Evolutionary conservation across 2,113 vertebrate genomes (phyloP).

Genomic region (Mormyrus lacerda): DNA sequence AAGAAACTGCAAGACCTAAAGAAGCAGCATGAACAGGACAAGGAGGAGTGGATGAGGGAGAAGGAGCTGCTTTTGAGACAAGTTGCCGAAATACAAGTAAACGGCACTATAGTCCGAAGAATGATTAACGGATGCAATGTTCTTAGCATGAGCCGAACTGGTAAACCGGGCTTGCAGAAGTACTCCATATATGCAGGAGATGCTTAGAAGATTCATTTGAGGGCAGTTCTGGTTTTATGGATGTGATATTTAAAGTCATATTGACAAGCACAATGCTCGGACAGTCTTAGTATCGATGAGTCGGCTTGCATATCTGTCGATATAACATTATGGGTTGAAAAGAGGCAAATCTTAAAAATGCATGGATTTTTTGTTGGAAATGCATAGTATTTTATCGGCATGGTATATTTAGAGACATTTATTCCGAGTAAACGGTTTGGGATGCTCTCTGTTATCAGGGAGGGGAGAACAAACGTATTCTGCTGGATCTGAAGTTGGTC

Average conservation of each 20-base stretch:
- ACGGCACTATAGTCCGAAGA: not conserved
- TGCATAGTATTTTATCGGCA: not conserved
- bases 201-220: not conserved
- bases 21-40: constrained; percentile 54
- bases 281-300: not conserved
- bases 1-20: constrained; percentile 59
- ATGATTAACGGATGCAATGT: not conserved
- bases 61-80: constrained; percentile 64
- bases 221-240: not conserved
- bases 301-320: not conserved
- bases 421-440: not conserved
- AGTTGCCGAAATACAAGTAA: constrained; percentile 66
- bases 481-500: constrained; percentile 55
- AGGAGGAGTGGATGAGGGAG: constrained; percentile 57
- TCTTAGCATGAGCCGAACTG: not conserved
- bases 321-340: not conserved
- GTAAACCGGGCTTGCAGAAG: not conserved
- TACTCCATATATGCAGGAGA: not conserved
- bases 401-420: not conserved
- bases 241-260: not conserved
- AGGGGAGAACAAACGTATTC: constrained; percentile 58
- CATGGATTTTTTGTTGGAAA: not conserved
- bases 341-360: not conserved
- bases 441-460: constrained; percentile 39
- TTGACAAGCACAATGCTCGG: not conserved